Evolutionary conservation across 2,113 vertebrate species (phyloP), one percentile per base, ranked within the genome.

Genomic region (Poecilia latipinna): DNA sequence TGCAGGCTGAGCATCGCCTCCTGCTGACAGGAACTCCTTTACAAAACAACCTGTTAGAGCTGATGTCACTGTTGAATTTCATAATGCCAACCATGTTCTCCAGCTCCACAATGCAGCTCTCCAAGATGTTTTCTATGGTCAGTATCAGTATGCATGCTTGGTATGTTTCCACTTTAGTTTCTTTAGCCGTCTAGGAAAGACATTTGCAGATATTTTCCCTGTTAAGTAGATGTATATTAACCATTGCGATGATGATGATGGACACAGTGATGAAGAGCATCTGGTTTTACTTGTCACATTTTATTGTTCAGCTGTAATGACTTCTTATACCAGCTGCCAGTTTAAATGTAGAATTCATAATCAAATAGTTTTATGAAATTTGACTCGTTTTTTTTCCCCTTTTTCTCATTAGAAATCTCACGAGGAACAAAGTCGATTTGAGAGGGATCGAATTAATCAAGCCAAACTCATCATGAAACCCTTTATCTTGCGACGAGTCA

Each of bases 11-110:
- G 91, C 95, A 96, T 89, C 96, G 97, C 24, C 84, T 99, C 77
- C 94, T 99, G 81, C 93, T 99, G 31, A 99, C 98, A 0, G 98
- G 98, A 65, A 99, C 98, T 74, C 98, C 98, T 0, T 92, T 99
- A 74, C 98, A 99, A 90, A 99, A 99, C 89, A 99, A 99, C 82
- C 93, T 99, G 1, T 84, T 98, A 75, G 98, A 99, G 75, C 93
- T 99, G 64, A 98, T 99, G 95, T 99, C 98, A 1, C 95, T 99
- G 17, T 85, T 99, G 75, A 99, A 99, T 91, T 99, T 99, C 91
- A 97, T 99, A 72, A 99, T 99, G 98, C 98, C 98, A 0, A 96
- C 95, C n/a, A 96, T 99, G 97, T 99, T 99, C 90, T 98, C 97
- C 75, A 98, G 94, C 82, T 97, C 97, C 80, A 96, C 96, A 7